Base-by-base conservation (phyloP, 2,888 invertebrate genomes). In the Hoplodrina ambigua region DNA sequence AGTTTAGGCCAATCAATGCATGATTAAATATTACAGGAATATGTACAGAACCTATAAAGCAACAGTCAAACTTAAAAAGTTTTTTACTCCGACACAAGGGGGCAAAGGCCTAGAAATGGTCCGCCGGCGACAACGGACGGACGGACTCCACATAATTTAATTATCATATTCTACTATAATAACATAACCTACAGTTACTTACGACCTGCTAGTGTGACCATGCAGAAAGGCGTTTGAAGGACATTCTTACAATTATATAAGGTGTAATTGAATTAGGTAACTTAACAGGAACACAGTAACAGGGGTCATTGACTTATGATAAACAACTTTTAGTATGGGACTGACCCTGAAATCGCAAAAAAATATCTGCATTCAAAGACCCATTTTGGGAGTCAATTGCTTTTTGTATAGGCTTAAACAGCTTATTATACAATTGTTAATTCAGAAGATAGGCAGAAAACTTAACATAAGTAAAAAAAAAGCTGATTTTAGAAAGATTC, bases 121-220 rank as follows among this genome's bases (percentile, higher is more conserved):
- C 60, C 25, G 20, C 19, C 37, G 50, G 57, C 41, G 57, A 67
- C 61, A 64, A 54, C 30, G 52, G 44, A 63, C 62, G 25, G 61
- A 59, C 58, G 50, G 49, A 56, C 25, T 25, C 8, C 52, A 50
- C 33, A 71, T 79, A 55, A 65, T 79, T 56, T 70, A 63, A 78
- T 70, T 66, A 70, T 44, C 56, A 63, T 78, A 75, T 78, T 74
- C 56, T 62, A 55, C 41, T 62, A 46, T 1, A 54, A 69, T 69
- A 69, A 73, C 68, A 74, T 74, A 77, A 77, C 60, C 69, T 52
- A 46, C 56, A 57, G 57, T 30, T 72, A 67, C 54, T 56, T 67
- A 60, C 63, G n/a, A 72, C 30, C 11, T 30, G 20, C 30, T 58
- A 73, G 46, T 17, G 54, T 69, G 2, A 13, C 73, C 50, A 64